Conservation (phyloP, 2,888 invertebrate genomes). For the Leptinotarsa rubiginosa region DNA sequence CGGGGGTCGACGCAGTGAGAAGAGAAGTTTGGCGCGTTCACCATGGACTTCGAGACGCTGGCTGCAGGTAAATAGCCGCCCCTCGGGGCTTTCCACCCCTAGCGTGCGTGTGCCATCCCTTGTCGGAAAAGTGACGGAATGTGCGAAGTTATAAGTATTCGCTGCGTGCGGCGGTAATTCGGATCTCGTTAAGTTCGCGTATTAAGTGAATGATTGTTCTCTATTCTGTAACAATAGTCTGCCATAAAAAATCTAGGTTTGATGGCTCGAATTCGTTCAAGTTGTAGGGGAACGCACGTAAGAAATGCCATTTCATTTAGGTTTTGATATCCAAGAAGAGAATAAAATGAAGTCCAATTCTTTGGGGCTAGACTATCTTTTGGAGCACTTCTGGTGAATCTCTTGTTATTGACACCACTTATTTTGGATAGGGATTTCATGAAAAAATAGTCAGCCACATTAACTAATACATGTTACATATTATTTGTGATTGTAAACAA, state of each 20-base stretch:
- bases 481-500: too few relatives aligned
- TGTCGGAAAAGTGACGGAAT: constrained; percentile 11
- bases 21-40: constrained; percentile 48
- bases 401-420: too few relatives aligned
- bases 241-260: constrained; percentile 40
- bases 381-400: too few relatives aligned
- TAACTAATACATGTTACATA: too few relatives aligned
- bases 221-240: constrained; percentile 48
- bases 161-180: constrained; percentile 22
- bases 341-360: too few relatives aligned
- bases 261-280: constrained; percentile 39
- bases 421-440: too few relatives aligned
- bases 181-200: constrained; percentile 57
- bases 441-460: too few relatives aligned
- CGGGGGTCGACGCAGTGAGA: constrained; percentile 54
- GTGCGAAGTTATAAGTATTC: constrained; percentile 13
- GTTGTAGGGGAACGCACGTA: constrained; percentile 23
- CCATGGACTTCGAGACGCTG: constrained; percentile 63
- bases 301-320: constrained; percentile 20
- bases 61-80: constrained; percentile 62
- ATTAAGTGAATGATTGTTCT: constrained; percentile 62
- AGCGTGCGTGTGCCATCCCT: constrained; percentile 10
- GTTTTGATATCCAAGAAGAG: too few relatives aligned
- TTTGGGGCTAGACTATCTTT: too few relatives aligned
- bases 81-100: constrained; percentile 12